Percentiles rank a stretch among this genome's conserved stretches.
Evolutionary conservation across 2,888 invertebrate species (phyloP).

Genomic region (Glyphotaelius pellucidus): DNA sequence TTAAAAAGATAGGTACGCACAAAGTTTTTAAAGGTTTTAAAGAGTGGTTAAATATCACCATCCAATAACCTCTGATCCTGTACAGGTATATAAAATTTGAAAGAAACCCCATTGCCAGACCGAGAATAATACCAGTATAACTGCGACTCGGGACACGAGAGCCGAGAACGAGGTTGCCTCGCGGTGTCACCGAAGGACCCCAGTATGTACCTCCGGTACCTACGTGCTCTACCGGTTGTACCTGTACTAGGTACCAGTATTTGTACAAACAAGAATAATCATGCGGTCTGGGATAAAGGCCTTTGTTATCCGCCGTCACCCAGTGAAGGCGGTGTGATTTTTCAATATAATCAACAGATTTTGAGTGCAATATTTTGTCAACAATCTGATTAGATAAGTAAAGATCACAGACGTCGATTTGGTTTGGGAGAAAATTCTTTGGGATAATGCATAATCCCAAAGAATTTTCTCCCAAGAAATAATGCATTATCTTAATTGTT

Average conservation of each 20-base stretch:
- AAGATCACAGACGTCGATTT: neutral
- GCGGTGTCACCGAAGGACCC: neutral
- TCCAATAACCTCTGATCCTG: neutral
- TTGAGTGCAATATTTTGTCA: neutral
- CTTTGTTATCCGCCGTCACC: conserved; percentile 40
- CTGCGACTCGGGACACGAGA: neutral
- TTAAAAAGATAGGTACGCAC: no score
- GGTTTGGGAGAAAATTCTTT: neutral
- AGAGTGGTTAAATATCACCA: no score
- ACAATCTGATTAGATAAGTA: neutral
- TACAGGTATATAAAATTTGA: neutral
- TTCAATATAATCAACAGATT: neutral
- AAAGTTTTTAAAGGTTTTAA: no score
- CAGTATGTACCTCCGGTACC: neutral
- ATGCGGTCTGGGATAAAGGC: conserved; percentile 48
- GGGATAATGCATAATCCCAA: no score
- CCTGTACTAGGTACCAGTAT: conserved; percentile 24
- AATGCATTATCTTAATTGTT: neutral
- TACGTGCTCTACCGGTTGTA: neutral
- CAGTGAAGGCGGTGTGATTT: conserved; percentile 12
- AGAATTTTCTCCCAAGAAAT: no score
- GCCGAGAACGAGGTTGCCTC: neutral
- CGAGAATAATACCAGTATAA: neutral
- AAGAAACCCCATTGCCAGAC: neutral
- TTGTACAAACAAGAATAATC: conserved; percentile 61